Conservation (phyloP, 2,797 vertebrate species). For the Acridotheres tristis region DNA sequence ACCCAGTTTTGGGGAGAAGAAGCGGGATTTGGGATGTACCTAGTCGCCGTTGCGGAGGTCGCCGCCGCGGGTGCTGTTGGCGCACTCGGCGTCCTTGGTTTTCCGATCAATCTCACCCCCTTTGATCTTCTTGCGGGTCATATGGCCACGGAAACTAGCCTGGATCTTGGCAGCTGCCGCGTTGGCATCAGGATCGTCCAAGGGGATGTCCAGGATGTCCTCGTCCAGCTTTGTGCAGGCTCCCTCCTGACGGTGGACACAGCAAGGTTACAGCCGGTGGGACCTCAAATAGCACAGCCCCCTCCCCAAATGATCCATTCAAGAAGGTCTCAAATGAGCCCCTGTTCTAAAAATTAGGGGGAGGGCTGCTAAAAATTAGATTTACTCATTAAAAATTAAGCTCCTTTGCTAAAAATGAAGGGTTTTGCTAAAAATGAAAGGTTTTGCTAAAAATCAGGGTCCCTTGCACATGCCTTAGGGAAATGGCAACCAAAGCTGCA, state of each 20-base stretch:
- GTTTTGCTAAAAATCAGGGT: background rate
- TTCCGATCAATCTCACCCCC: slow-evolving; percentile 81
- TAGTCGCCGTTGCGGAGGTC: slow-evolving; percentile 80
- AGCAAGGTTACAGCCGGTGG: background rate
- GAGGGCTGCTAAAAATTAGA: background rate
- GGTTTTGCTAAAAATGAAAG: background rate
- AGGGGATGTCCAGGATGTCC: slow-evolving; percentile 96
- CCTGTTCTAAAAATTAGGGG: background rate
- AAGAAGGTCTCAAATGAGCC: background rate
- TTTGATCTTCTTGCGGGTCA: slow-evolving; percentile 99
- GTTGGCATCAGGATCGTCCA: slow-evolving; percentile 96
- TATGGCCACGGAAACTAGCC: slow-evolving; percentile 97
- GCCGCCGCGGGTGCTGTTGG: slow-evolving; percentile 80
- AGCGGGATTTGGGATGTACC: background rate
- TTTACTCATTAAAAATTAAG: background rate
- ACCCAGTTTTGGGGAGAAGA: background rate
- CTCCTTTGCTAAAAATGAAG: background rate
- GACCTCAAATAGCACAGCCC: background rate
- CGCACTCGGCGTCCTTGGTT: slow-evolving; percentile 88
- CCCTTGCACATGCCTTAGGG: background rate
- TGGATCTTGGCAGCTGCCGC: slow-evolving; percentile 98
- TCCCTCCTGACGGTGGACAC: slow-evolving; percentile 78
- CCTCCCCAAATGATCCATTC: background rate
- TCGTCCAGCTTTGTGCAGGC: slow-evolving; percentile 91
- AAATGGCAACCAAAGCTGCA: background rate